Evolutionary conservation across 2,113 vertebrate species (phyloP).

Genomic region (Gambusia affinis): DNA sequence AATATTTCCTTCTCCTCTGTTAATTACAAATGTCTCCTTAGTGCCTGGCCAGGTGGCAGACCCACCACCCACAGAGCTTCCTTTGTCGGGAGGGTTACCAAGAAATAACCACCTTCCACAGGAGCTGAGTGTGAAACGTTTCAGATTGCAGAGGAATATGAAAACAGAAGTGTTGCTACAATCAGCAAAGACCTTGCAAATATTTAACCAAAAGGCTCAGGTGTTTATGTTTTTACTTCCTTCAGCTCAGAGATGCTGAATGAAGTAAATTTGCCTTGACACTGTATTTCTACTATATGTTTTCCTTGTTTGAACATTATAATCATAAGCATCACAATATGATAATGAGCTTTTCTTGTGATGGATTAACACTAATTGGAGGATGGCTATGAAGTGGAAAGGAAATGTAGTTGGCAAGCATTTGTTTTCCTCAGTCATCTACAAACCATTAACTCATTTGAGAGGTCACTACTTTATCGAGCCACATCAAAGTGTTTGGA

Average conservation of each 20-base stretch:
- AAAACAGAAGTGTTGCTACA: slow-evolving; percentile 68
- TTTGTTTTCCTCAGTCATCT: no score
- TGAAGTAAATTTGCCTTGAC: background rate
- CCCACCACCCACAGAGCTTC: slow-evolving; percentile 88
- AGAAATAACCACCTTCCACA: slow-evolving; percentile 89
- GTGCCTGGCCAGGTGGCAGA: slow-evolving; percentile 83
- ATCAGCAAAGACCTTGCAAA: background rate
- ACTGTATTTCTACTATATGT: background rate
- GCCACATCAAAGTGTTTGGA: no score
- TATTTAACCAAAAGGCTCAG: background rate
- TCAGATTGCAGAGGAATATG: slow-evolving; percentile 88
- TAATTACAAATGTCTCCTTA: slow-evolving; percentile 23
- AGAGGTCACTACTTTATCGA: no score
- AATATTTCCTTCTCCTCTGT: slow-evolving; percentile 17
- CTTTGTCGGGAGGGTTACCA: slow-evolving; percentile 83
- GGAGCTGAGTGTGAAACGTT: slow-evolving; percentile 90
- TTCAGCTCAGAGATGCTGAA: background rate
- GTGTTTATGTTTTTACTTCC: background rate
- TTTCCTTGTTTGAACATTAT: no score
- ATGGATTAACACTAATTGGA: no score
- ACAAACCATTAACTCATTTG: no score
- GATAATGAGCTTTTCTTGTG: no score
- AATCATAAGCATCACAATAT: no score
- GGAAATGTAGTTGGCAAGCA: no score
- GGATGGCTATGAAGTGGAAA: no score